Evolutionary conservation across 2,888 invertebrate species (phyloP).

Genomic region (Xestobium rufovillosum): DNA sequence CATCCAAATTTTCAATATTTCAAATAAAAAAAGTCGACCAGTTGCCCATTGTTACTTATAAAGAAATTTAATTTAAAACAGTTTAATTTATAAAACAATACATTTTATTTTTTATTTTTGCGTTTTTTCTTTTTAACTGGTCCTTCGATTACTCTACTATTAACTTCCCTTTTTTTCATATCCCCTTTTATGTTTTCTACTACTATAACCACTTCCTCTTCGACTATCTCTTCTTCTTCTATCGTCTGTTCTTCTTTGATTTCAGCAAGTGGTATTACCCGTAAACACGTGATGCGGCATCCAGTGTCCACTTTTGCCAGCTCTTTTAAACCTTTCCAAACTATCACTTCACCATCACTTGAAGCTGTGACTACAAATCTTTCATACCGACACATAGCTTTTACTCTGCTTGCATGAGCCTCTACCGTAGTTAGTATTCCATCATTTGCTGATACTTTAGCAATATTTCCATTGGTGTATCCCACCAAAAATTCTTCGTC

Average conservation of each 20-base stretch:
- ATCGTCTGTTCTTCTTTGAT: conserved; percentile 31
- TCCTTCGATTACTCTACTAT: no score
- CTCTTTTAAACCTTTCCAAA: conserved; percentile 56
- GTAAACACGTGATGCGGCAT: conserved; percentile 67
- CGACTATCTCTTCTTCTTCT: conserved; percentile 22
- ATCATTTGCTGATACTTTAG: conserved; percentile 50
- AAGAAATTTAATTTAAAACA: no score
- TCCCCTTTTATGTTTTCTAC: conserved; percentile 1
- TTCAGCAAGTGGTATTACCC: conserved; percentile 46
- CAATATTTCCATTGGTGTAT: conserved; percentile 65
- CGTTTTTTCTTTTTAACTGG: no score
- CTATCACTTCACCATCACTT: conserved; percentile 71
- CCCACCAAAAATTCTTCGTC: conserved; percentile 60
- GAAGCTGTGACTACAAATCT: conserved; percentile 61
- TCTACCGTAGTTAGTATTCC: conserved; percentile 44
- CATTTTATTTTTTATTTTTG: no score
- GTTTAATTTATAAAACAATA: no score
- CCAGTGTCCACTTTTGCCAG: conserved; percentile 55
- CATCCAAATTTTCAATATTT: no score
- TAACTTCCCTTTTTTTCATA: no score
- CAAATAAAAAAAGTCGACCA: no score
- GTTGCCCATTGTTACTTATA: no score
- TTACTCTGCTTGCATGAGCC: conserved; percentile 61
- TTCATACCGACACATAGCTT: conserved; percentile 53
- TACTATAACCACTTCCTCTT: conserved; percentile 21